Evolutionary conservation across 2,888 invertebrate genomes (phyloP).

Genomic region (Tubulanus polymorphus): DNA sequence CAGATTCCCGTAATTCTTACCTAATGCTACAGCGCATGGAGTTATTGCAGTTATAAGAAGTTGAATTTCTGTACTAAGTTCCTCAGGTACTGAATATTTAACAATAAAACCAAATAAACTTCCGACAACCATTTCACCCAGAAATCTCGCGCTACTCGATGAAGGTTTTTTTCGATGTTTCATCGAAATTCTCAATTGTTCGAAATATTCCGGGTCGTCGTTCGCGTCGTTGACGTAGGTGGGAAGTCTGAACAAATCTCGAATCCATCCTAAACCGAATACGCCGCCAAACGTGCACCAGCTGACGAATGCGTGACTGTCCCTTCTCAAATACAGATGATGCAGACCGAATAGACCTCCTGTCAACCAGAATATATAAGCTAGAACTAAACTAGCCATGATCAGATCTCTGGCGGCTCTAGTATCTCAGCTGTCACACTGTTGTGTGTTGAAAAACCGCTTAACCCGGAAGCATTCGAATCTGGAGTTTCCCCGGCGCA

Average conservation of each 20-base stretch:
- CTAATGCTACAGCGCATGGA: slow-evolving; percentile 28
- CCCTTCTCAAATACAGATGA: slow-evolving; percentile 83
- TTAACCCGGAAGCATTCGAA: too few relatives aligned
- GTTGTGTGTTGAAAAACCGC: too few relatives aligned
- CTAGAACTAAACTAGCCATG: slow-evolving; percentile 60
- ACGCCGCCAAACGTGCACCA: slow-evolving; percentile 78
- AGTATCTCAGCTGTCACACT: too few relatives aligned
- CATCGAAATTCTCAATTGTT: slow-evolving; percentile 62
- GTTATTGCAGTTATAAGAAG: slow-evolving; percentile 9
- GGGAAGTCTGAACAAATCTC: slow-evolving; percentile 79
- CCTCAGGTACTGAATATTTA: slow-evolving; percentile 25
- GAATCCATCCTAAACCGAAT: slow-evolving; percentile 78
- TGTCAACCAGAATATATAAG: slow-evolving; percentile 82
- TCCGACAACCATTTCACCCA: slow-evolving; percentile 36
- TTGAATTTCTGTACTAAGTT: background rate
- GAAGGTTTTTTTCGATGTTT: slow-evolving; percentile 31
- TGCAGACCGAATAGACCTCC: slow-evolving; percentile 86
- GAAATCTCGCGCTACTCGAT: slow-evolving; percentile 25
- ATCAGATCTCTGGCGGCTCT: too few relatives aligned
- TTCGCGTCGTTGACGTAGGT: slow-evolving; percentile 72
- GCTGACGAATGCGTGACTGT: slow-evolving; percentile 86
- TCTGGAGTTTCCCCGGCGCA: too few relatives aligned
- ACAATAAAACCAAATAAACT: slow-evolving; percentile 29
- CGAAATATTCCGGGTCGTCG: slow-evolving; percentile 41
- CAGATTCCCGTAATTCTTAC: slow-evolving; percentile 19